These are phyloP conservation scores for Sebastes steindachneri DNA, from an alignment of 2,797 vertebrate genomes.

Conservation along the genomic window DNA sequence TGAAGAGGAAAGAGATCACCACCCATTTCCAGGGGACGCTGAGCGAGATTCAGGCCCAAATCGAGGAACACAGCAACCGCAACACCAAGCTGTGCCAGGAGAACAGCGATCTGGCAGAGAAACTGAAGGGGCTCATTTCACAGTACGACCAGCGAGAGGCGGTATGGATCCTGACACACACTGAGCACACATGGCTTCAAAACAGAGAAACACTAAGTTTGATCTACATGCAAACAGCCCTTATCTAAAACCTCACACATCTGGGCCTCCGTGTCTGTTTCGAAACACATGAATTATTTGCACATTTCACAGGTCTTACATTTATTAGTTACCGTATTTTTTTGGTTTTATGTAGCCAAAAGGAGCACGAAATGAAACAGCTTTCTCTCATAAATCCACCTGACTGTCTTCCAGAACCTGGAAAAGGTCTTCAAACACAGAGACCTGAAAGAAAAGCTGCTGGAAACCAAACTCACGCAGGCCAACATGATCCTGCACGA, in stretches of 20 bases:
- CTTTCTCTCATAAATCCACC: conserved; percentile 46
- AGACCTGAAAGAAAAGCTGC: conserved; percentile 97
- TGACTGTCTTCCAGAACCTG: conserved; percentile 86
- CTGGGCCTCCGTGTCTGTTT: neutral
- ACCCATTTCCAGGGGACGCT: conserved; percentile 97
- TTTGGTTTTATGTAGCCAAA: conserved; percentile 23
- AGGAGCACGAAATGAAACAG: conserved; percentile 32
- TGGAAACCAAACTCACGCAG: conserved; percentile 94
- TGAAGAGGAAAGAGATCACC: conserved; percentile 98
- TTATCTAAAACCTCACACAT: conserved; percentile 15
- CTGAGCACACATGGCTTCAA: neutral
- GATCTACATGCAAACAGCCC: neutral
- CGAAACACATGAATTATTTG: conserved; percentile 26
- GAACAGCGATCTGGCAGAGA: conserved; percentile 94
- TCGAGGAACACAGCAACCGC: conserved; percentile 95
- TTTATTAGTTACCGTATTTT: conserved; percentile 48
- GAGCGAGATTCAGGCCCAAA: conserved; percentile 95
- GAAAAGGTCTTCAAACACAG: conserved; percentile 98
- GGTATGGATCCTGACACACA: conserved; percentile 76
- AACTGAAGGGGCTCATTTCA: conserved; percentile 94
- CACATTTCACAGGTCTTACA: conserved; percentile 35
- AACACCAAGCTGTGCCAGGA: conserved; percentile 97
- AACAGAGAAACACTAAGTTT: neutral
- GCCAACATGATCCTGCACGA: conserved; percentile 93
- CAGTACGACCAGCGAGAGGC: conserved; percentile 97